Percentiles rank a stretch among this genome's conserved stretches.
phyloP scores from a whole-genome alignment of 2,888 invertebrate genomes.

The Ochropleura leucogaster region DNA sequence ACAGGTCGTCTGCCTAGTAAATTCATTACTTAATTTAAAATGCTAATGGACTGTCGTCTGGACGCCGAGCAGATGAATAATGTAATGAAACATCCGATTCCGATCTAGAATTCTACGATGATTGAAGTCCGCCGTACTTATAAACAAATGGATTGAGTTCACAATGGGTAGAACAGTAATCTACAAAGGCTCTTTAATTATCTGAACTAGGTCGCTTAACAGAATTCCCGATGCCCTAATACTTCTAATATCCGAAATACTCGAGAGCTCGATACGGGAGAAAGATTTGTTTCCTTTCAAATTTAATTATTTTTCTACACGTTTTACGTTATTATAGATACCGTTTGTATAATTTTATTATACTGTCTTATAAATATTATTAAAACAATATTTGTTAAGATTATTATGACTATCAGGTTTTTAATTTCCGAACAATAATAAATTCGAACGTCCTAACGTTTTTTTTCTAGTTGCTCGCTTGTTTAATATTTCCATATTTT shows the following conservation, averaged over 20 bases:
- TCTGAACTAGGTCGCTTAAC: conserved; percentile 24
- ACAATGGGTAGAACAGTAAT: conserved; percentile 10
- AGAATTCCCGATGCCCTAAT: conserved; percentile 13
- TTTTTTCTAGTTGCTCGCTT: conserved; percentile 17
- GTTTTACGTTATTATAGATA: too few species aligned
- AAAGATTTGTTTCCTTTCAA: neutral
- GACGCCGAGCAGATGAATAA: conserved; percentile 80
- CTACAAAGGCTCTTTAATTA: conserved; percentile 41
- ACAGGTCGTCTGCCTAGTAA: conserved; percentile 75
- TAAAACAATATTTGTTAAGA: conserved; percentile 30
- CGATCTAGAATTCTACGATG: conserved; percentile 75
- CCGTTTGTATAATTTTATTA: conserved; percentile 25
- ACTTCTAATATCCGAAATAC: conserved; percentile 13
- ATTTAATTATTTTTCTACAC: conserved; percentile 20
- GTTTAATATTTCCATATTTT: conserved; percentile 27
- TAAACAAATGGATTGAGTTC: conserved; percentile 37
- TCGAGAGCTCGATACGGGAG: neutral
- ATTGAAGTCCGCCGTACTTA: conserved; percentile 69
- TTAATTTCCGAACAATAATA: conserved; percentile 42
- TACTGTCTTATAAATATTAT: conserved; percentile 34
- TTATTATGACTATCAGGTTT: conserved; percentile 34
- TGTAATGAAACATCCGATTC: conserved; percentile 80
- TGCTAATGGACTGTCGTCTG: conserved; percentile 86
- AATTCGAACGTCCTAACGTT: conserved; percentile 29
- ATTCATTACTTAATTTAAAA: conserved; percentile 88